These are phyloP conservation scores for Pseudococcus jackbeardsleyi DNA, from an alignment of 2,888 invertebrate species.

Conservation along the genomic window DNA sequence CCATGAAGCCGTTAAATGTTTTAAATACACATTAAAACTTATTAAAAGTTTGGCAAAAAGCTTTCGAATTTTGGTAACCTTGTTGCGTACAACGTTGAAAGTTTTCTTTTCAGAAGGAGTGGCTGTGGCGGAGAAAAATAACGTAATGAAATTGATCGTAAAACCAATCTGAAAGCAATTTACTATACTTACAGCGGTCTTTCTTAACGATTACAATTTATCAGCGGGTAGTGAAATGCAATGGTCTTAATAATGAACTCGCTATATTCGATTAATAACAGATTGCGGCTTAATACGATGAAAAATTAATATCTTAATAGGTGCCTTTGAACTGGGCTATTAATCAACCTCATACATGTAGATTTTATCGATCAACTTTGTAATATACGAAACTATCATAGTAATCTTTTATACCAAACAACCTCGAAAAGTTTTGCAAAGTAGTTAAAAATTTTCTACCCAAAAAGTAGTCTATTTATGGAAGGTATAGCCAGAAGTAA, in stretches of 20 bases:
- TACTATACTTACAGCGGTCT: not conserved
- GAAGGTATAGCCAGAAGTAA: not conserved
- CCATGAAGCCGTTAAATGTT: slow-evolving; percentile 31
- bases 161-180: slow-evolving; percentile 44
- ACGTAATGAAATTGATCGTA: slow-evolving; percentile 44
- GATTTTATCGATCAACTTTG: not conserved
- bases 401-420: not conserved
- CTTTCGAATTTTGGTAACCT: slow-evolving; percentile 2
- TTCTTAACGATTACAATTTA: slow-evolving; percentile 36
- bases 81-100: not conserved
- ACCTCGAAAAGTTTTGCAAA: not conserved
- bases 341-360: not conserved
- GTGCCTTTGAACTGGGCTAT: not conserved
- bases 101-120: not conserved
- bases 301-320: not conserved
- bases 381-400: too few relatives aligned
- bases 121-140: slow-evolving; percentile 36
- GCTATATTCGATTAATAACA: not conserved
- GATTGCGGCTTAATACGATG: not conserved
- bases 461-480: not conserved
- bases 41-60: slow-evolving; percentile 45
- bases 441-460: not conserved
- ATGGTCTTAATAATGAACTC: slow-evolving; percentile 8
- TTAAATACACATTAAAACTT: slow-evolving; percentile 49
- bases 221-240: not conserved